Base-by-base conservation (phyloP, 92 coral and sea anemone genomes). In the Porites divaricata region DNA sequence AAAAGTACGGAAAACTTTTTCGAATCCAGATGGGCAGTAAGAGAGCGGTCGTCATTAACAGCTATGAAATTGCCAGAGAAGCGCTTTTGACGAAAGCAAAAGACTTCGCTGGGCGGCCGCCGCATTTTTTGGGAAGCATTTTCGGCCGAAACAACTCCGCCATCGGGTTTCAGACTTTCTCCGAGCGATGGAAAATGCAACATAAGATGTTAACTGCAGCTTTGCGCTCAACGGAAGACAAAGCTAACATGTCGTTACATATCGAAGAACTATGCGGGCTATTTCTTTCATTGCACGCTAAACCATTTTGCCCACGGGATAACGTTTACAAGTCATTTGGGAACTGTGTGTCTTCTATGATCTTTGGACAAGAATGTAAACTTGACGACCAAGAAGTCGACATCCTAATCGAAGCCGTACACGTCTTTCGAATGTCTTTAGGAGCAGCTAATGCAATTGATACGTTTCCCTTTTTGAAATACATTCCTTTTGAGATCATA, bases 71-170 rank as follows among this genome's bases (percentile, higher is more conserved):
- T 20, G 98, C 98, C 1, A 90, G 93, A 48, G 98, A 95, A 77
- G 97, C 98, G 1, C 76, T 95, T 52, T 48, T 93, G 23, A 74
- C 81, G 61, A 88, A 86, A n/a, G 91, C 88, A 35, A 81, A 81
- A 15, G 93, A 86, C 56, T 95, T 93, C 74, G 90, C 97, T 4
- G 98, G 98, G 1, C 77, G 98, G 76, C 97, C 98, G 7, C 66
- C 73, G 19, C 93, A 92, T 57, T 75, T 84, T 26, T 92, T 87
- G 62, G 98, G 98, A 2, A 67, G 83, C 61, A 35, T 81, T 63
- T 93, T 93, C 72, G 91, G 94, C 9, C 75, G 92, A n/a, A 73
- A 87, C 12, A 65, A 82, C n/a, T 90, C 88, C 53, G 92, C 91
- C 58, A 72, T 95, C 24, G 95, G 87, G 8, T 95, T 93, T 78